These are phyloP conservation scores for Scaptomyza parva DNA, from an alignment of 2,888 invertebrate species.

Conservation along the genomic window DNA sequence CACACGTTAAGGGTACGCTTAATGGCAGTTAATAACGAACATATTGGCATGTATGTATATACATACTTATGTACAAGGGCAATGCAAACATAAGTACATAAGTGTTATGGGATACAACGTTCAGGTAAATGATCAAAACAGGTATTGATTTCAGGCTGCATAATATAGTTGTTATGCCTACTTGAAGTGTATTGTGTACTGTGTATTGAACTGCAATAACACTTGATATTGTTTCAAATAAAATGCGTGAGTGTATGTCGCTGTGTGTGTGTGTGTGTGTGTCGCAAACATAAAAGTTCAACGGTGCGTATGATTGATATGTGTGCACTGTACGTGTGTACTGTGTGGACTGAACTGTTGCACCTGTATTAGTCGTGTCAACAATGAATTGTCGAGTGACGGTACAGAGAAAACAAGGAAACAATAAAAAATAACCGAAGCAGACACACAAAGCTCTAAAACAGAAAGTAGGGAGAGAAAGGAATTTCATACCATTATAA, in stretches of 20 bases:
- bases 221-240: constrained; percentile 44
- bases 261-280: neutral
- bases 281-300: constrained; percentile 23
- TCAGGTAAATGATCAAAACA: neutral
- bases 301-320: constrained; percentile 68
- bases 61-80: neutral
- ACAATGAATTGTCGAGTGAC: constrained; percentile 17
- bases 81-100: neutral
- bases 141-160: constrained; percentile 15
- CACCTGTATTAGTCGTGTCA: constrained; percentile 57
- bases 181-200: too few relatives aligned
- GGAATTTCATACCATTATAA: too few relatives aligned
- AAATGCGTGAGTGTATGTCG: neutral
- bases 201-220: constrained; percentile 31
- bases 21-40: constrained; percentile 8
- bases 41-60: constrained; percentile 1
- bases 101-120: constrained; percentile 4
- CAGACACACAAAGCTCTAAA: neutral
- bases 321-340: neutral
- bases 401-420: neutral
- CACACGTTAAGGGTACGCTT: constrained; percentile 5
- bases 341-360: constrained; percentile 38
- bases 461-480: too few relatives aligned
- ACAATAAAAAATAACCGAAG: neutral
- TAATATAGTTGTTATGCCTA: constrained; percentile 23